Conservation (phyloP, 2,888 invertebrate species). For the Diloba caeruleocephala region DNA sequence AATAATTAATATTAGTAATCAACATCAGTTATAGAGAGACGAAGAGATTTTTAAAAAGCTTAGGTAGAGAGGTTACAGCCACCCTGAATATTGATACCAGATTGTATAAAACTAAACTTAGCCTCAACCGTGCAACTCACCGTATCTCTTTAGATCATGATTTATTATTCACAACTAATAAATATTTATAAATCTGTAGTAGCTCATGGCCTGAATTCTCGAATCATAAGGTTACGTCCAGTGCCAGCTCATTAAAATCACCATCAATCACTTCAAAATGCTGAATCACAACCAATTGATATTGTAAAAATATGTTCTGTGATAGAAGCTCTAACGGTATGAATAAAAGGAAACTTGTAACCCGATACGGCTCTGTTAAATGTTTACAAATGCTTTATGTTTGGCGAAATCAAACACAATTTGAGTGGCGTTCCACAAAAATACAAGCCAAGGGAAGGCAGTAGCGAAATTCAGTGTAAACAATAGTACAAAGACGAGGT, state of each 20-base stretch:
- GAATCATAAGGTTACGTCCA: constrained; percentile 41
- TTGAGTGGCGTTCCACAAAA: constrained; percentile 84
- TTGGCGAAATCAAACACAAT: constrained; percentile 86
- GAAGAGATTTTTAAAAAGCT: too few species aligned
- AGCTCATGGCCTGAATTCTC: constrained; percentile 41
- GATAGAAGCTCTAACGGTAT: constrained; percentile 57
- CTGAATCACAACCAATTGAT: constrained; percentile 53
- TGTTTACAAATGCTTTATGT: constrained; percentile 86
- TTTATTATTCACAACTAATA: constrained; percentile 43
- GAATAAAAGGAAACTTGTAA: constrained; percentile 80
- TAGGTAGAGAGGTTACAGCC: too few species aligned
- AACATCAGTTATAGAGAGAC: too few species aligned
- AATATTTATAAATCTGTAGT: constrained; percentile 47
- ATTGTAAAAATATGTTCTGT: constrained; percentile 48
- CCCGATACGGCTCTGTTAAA: constrained; percentile 81
- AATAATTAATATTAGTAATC: too few species aligned
- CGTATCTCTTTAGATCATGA: constrained; percentile 24
- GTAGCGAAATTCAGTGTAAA: constrained; percentile 84
- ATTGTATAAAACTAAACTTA: too few species aligned
- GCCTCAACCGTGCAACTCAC: constrained; percentile 1
- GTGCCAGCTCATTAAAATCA: constrained; percentile 50
- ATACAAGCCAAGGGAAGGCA: constrained; percentile 73
- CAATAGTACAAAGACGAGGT: constrained; percentile 80
- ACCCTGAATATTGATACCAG: too few species aligned
- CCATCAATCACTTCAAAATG: constrained; percentile 51